Conservation (phyloP, 2,888 invertebrate genomes). For the Acronicta psi region DNA sequence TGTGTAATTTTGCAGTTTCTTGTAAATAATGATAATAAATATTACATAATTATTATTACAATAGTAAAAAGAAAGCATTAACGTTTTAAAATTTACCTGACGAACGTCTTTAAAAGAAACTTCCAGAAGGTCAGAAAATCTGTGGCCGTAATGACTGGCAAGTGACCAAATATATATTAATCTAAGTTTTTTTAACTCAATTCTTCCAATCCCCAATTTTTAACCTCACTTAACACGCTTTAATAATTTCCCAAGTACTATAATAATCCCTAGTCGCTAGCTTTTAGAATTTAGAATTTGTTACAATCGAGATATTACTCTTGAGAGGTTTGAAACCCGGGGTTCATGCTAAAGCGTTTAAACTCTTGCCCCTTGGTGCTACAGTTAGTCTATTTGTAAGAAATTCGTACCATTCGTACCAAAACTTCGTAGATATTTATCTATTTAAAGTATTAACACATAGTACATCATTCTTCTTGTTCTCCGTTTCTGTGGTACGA, state of each 20-base stretch:
- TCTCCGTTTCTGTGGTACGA: no score
- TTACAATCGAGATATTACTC: constrained; percentile 5
- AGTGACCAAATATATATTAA: no score
- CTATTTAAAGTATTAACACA: background rate
- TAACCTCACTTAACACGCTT: background rate
- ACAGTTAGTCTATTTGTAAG: background rate
- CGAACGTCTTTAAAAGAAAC: no score
- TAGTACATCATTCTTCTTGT: no score
- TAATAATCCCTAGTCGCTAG: background rate
- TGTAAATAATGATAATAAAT: no score
- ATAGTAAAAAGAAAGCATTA: no score
- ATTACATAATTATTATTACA: no score
- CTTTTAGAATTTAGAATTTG: constrained; percentile 9
- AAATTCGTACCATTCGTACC: background rate
- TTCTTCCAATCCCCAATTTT: background rate
- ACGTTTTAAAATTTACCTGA: no score
- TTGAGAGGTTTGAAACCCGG: constrained; percentile 4
- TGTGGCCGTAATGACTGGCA: no score
- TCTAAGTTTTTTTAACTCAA: background rate
- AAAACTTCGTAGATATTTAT: background rate
- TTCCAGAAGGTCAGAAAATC: no score
- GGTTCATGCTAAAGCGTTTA: constrained; percentile 8
- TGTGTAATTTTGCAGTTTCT: no score
- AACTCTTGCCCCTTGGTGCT: constrained; percentile 2
- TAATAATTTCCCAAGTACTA: constrained; percentile 1